Percentiles rank a stretch among this genome's conserved stretches.
These are phyloP conservation scores for Metalampra italica DNA, from an alignment of 2,888 invertebrate genomes.

Conservation along the genomic window DNA sequence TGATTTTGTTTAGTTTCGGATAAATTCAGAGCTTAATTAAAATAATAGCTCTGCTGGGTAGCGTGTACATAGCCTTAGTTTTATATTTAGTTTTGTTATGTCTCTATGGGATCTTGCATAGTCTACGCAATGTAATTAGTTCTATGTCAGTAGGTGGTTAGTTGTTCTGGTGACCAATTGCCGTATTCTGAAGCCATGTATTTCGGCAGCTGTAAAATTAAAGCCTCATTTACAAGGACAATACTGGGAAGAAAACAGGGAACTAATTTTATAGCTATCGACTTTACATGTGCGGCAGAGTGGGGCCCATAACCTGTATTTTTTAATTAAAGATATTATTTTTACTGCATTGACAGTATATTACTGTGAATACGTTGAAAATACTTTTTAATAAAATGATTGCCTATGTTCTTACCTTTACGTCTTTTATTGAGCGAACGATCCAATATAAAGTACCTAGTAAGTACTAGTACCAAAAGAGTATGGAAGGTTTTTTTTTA, in stretches of 20 bases:
- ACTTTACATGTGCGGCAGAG: too few relatives aligned
- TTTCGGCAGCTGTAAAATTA: too few relatives aligned
- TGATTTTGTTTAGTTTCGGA: not conserved
- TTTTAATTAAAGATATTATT: constrained; percentile 19
- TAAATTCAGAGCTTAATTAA: constrained; percentile 6
- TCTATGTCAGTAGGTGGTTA: not conserved
- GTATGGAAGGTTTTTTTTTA: too few relatives aligned
- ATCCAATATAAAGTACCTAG: too few relatives aligned
- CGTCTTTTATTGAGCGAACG: too few relatives aligned
- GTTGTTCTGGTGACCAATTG: not conserved
- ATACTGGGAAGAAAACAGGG: too few relatives aligned
- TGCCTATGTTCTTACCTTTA: too few relatives aligned
- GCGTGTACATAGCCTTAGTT: constrained; percentile 33
- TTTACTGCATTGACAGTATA: constrained; percentile 28
- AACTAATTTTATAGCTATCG: too few relatives aligned
- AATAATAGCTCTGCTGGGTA: constrained; percentile 30
- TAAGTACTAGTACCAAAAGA: too few relatives aligned
- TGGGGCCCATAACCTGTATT: not conserved
- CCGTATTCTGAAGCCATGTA: too few relatives aligned
- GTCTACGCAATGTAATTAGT: not conserved
- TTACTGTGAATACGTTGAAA: constrained; percentile 28
- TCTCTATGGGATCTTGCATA: not conserved
- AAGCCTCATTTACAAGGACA: too few relatives aligned
- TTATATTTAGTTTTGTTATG: not conserved
- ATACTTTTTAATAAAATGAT: not conserved